Conservation (phyloP, 2,797 vertebrate genomes). For the Diplodus sargus region DNA sequence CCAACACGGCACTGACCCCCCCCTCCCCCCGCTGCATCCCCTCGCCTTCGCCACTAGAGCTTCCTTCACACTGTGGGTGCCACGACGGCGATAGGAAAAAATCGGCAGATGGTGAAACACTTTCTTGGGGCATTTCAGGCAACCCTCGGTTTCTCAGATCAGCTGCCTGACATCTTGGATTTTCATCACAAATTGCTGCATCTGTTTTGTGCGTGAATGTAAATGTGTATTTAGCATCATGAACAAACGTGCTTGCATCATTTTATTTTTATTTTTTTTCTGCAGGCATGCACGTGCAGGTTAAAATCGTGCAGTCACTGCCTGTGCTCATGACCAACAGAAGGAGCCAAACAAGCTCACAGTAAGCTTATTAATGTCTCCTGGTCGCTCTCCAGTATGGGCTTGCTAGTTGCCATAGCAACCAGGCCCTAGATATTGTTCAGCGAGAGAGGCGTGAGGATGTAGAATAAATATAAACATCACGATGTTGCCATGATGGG, state of each 20-base stretch:
- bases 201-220: not conserved
- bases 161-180: conserved; percentile 51
- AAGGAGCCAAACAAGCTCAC: conserved; percentile 76
- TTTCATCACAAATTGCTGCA: conserved; percentile 15
- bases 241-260: not conserved
- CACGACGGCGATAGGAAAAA: conserved; percentile 60
- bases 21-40: conserved; percentile 20
- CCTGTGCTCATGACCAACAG: conserved; percentile 56
- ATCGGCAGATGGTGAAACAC: conserved; percentile 80
- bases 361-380: conserved; percentile 80
- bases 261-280: not conserved
- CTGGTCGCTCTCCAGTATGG: conserved; percentile 69
- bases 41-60: conserved; percentile 25
- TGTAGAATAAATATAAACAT: conserved; percentile 70
- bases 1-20: conserved; percentile 29
- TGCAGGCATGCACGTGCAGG: not conserved
- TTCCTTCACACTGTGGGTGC: conserved; percentile 66
- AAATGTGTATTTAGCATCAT: not conserved
- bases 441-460: conserved; percentile 44
- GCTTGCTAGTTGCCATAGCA: conserved; percentile 82
- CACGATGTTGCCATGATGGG: conserved; percentile 35
- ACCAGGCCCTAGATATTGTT: conserved; percentile 73
- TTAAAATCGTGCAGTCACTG: conserved; percentile 34
- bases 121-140: conserved; percentile 77
- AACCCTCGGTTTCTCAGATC: conserved; percentile 30